Evolutionary conservation across 2,797 vertebrate genomes (phyloP).

Genomic region (Furcifer pardalis): DNA sequence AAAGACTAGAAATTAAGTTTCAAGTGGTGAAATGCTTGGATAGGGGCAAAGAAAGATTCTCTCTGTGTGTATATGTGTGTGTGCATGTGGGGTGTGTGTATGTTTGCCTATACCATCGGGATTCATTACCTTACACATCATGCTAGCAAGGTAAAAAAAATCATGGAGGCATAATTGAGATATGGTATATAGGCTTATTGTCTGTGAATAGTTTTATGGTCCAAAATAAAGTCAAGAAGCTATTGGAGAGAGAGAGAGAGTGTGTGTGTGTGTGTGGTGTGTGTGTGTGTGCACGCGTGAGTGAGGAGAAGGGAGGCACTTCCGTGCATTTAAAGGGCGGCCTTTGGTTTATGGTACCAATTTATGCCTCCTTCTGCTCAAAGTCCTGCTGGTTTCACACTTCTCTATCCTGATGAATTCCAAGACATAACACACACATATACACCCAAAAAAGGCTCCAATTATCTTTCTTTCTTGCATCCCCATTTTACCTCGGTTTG

Average conservation of each 20-base stretch:
- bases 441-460: slow-evolving; percentile 49
- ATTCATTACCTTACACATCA: slow-evolving; percentile 29
- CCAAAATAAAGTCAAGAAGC: slow-evolving; percentile 57
- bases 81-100: too few species aligned
- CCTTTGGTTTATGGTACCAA: slow-evolving; percentile 71
- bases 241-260: slow-evolving; percentile 31
- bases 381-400: slow-evolving; percentile 63
- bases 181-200: slow-evolving; percentile 25
- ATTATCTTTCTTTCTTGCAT: slow-evolving; percentile 34
- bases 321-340: slow-evolving; percentile 3
- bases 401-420: slow-evolving; percentile 52
- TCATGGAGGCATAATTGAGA: slow-evolving; percentile 19
- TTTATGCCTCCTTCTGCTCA: slow-evolving; percentile 61
- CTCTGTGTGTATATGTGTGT: neutral
- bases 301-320: slow-evolving; percentile 31
- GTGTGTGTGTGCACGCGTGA: too few species aligned
- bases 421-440: slow-evolving; percentile 60
- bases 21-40: slow-evolving; percentile 30
- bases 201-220: slow-evolving; percentile 50
- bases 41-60: neutral
- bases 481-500: slow-evolving; percentile 41
- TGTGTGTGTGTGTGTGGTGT: neutral
- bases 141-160: neutral
- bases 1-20: slow-evolving; percentile 68
- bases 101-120: slow-evolving; percentile 25